Conservation (phyloP, 2,797 vertebrate genomes). For the Xenopus petersii region DNA sequence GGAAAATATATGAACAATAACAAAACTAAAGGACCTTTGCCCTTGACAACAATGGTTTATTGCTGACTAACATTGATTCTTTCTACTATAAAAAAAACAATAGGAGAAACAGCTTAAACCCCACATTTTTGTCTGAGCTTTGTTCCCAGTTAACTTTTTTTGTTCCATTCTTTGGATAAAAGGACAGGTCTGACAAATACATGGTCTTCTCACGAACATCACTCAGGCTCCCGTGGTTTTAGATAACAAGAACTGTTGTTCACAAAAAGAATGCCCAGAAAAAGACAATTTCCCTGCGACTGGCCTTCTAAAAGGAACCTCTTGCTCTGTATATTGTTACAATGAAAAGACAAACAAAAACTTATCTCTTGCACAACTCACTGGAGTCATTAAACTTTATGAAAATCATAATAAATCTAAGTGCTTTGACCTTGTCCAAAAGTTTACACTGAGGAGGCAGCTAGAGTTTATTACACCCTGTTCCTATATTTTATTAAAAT, state of each 20-base stretch:
- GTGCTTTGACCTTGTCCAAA: conserved; percentile 8
- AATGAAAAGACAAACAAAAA: conserved; percentile 26
- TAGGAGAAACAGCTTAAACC: no score
- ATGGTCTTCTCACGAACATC: no score
- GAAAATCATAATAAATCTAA: conserved; percentile 22
- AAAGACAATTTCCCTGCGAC: conserved; percentile 30
- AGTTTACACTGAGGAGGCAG: conserved; percentile 11
- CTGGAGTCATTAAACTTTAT: conserved; percentile 33
- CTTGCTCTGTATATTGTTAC: conserved; percentile 19
- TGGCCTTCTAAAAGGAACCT: conserved; percentile 14
- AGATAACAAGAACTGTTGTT: conserved; percentile 47
- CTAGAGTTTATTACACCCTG: conserved; percentile 5
- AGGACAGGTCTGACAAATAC: no score
- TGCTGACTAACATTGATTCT: no score
- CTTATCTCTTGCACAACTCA: conserved; percentile 16
- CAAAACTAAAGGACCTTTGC: no score
- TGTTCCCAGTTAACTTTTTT: no score
- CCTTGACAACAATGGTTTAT: no score
- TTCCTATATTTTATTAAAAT: conserved; percentile 28
- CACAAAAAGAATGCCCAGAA: conserved; percentile 39
- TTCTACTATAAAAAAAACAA: no score
- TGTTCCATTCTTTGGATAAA: no score
- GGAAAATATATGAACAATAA: no score
- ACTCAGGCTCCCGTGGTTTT: no score
- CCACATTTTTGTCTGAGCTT: no score